phyloP scores from a whole-genome alignment of 1,140 invertebrate species.

The Lucilia sericata region DNA sequence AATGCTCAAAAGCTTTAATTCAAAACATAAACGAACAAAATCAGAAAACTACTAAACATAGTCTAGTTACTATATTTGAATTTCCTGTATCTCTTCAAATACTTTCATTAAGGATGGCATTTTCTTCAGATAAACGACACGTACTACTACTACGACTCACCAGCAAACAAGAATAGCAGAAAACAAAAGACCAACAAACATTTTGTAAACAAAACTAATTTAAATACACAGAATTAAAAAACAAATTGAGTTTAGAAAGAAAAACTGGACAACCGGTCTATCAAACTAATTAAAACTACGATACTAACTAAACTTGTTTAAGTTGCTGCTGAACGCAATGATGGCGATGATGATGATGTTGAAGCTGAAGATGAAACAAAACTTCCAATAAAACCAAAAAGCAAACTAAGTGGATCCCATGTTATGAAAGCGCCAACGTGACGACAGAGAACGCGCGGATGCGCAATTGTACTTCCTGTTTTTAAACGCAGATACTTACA shows the following conservation, averaged over 20 bases:
- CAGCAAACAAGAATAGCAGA: neutral
- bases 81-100: neutral
- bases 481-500: neutral
- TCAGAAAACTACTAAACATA: neutral
- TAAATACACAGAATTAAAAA: neutral
- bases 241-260: constrained; percentile 6
- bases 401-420: neutral
- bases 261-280: neutral
- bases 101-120: neutral
- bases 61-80: neutral
- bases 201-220: constrained; percentile 2
- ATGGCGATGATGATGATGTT: neutral
- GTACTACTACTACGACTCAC: neutral
- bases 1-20: no score
- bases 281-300: constrained; percentile 24
- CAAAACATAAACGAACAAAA: neutral
- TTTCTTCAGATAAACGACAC: neutral
- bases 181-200: neutral
- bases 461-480: constrained; percentile 37
- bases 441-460: constrained; percentile 35
- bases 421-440: constrained; percentile 27
- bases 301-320: constrained; percentile 5
- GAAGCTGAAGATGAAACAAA: constrained; percentile 19
- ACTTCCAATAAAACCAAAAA: neutral
- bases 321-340: neutral